Conservation (phyloP, 2,888 invertebrate genomes). For the Diarsia dahlii region DNA sequence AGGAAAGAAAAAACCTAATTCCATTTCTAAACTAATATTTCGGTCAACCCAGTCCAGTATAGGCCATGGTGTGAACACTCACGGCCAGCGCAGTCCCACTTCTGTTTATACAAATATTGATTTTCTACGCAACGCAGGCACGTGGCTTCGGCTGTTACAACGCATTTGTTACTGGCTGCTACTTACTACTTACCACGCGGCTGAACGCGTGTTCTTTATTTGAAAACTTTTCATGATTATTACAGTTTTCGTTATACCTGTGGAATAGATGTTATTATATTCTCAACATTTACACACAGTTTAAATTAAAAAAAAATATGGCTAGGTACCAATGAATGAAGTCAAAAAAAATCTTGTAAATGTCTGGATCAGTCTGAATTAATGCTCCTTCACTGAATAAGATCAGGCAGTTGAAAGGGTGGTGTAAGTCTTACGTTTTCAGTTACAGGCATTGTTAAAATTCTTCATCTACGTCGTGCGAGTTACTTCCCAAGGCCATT, state of each 20-base stretch:
- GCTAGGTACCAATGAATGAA: too few relatives aligned
- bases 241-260: background rate
- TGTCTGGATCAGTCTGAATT: too few relatives aligned
- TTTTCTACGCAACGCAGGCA: constrained; percentile 42
- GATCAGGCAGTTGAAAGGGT: too few relatives aligned
- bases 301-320: too few relatives aligned
- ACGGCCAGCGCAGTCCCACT: constrained; percentile 28
- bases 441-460: too few relatives aligned
- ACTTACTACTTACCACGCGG: constrained; percentile 12
- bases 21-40: constrained; percentile 28
- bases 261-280: background rate
- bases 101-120: constrained; percentile 54
- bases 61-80: constrained; percentile 16
- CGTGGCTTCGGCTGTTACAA: constrained; percentile 31
- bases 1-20: constrained; percentile 3
- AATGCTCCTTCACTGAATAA: too few relatives aligned
- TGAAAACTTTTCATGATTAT: background rate
- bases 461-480: too few relatives aligned
- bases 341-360: too few relatives aligned
- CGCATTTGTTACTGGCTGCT: constrained; percentile 41
- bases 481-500: too few relatives aligned
- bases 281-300: too few relatives aligned
- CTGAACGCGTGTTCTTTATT: constrained; percentile 14
- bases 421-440: too few relatives aligned
- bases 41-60: constrained; percentile 15